Conservation (phyloP, 2,797 vertebrate genomes). For the Argya squamiceps region DNA sequence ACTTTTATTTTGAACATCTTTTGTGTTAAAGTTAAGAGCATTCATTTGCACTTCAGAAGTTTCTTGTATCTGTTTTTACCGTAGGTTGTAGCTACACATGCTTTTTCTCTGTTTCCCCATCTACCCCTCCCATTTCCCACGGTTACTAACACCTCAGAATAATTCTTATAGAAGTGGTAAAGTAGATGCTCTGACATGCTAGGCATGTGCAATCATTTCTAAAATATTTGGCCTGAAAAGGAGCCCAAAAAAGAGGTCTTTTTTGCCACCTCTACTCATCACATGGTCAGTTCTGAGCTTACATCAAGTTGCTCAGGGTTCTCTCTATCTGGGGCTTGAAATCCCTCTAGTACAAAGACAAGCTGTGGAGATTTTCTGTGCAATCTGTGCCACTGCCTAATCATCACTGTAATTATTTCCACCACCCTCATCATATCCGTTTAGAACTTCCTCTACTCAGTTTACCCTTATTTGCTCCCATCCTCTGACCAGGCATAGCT, state of each 20-base stretch:
- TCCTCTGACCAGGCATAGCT: background rate
- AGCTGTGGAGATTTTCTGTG: rapidly evolving
- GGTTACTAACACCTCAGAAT: background rate
- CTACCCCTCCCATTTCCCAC: rapidly evolving
- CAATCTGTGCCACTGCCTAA: background rate
- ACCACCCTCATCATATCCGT: rapidly evolving
- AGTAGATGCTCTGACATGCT: background rate
- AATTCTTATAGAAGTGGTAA: background rate
- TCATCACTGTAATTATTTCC: background rate
- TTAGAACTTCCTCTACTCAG: background rate
- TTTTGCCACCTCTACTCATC: background rate
- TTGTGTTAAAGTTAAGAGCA: background rate
- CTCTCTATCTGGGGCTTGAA: background rate
- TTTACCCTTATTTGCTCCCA: background rate
- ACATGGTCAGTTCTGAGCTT: background rate
- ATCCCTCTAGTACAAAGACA: background rate
- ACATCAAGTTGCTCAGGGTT: background rate
- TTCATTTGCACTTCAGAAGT: background rate
- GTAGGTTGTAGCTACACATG: background rate
- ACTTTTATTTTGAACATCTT: background rate
- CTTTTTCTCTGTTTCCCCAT: background rate
- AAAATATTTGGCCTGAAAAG: background rate
- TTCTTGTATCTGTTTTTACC: background rate
- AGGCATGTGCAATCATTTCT: background rate
- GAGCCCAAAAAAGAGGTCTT: background rate